Conservation (phyloP, 2,797 vertebrate species). For the Channallabes apus region DNA sequence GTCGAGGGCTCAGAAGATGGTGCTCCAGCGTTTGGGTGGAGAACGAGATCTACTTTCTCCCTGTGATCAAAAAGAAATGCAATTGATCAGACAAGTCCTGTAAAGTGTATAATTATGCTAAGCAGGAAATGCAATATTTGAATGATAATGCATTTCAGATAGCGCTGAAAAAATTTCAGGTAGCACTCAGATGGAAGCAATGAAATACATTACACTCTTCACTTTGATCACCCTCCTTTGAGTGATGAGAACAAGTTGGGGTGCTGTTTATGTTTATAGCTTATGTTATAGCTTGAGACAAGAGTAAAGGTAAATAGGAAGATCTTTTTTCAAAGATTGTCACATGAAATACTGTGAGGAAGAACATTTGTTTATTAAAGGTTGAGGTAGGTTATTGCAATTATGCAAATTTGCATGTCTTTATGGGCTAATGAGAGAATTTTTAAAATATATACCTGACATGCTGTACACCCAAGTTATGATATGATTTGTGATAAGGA, state of each 20-base stretch:
- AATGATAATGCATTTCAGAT: neutral
- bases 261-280: neutral
- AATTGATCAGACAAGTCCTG: neutral
- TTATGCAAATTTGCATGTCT: neutral
- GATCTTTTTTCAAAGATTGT: slow-evolving; percentile 43
- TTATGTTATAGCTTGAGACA: neutral
- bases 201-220: slow-evolving; percentile 10
- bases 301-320: neutral
- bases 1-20: slow-evolving; percentile 76
- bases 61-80: slow-evolving; percentile 47
- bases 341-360: slow-evolving; percentile 18
- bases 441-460: neutral
- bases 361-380: slow-evolving; percentile 27
- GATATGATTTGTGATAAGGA: neutral
- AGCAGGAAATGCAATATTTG: slow-evolving; percentile 7
- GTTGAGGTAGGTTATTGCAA: slow-evolving; percentile 31
- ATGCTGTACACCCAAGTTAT: no score
- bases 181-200: neutral
- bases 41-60: slow-evolving; percentile 77
- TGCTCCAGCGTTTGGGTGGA: slow-evolving; percentile 82
- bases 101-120: neutral
- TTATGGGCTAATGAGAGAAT: neutral
- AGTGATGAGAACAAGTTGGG: neutral
- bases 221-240: neutral
- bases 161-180: neutral